A percentile compares a stretch with the other conserved stretches of the same genome.
Evolutionary conservation across 2,113 vertebrate species (phyloP).

Genomic region (Larimichthys crocea): DNA sequence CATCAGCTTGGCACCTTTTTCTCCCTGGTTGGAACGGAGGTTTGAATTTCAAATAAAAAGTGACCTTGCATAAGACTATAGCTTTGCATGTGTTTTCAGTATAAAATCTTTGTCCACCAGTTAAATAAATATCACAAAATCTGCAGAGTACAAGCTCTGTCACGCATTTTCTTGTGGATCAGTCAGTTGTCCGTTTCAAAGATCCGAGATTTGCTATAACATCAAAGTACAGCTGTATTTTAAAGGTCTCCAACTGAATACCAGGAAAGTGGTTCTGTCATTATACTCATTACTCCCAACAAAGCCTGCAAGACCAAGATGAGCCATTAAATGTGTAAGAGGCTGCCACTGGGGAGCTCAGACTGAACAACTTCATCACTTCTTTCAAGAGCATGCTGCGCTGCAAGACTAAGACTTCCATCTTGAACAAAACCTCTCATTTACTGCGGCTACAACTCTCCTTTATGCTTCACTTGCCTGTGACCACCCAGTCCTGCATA

Average conservation of each 20-base stretch:
- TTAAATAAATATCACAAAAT: too few relatives aligned
- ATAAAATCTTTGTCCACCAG: too few relatives aligned
- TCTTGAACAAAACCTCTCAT: slow-evolving; percentile 52
- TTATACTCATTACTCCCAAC: slow-evolving; percentile 36
- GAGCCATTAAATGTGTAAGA: slow-evolving; percentile 17
- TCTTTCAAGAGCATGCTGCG: not conserved
- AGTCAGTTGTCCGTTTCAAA: not conserved
- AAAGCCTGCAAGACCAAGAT: slow-evolving; percentile 12
- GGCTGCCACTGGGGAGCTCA: slow-evolving; percentile 10
- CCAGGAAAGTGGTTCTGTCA: not conserved
- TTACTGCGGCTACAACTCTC: slow-evolving; percentile 29
- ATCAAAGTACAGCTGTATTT: slow-evolving; percentile 2
- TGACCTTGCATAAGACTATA: too few relatives aligned
- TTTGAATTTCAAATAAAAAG: not conserved
- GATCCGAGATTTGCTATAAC: not conserved
- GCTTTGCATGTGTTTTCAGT: too few relatives aligned
- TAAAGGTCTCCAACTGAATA: slow-evolving; percentile 8
- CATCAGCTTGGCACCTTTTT: too few relatives aligned
- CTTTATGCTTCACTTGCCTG: slow-evolving; percentile 31
- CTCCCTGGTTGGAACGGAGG: too few relatives aligned
- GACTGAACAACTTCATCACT: slow-evolving; percentile 39
- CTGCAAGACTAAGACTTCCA: slow-evolving; percentile 17
- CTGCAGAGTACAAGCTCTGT: not conserved
- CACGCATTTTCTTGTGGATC: not conserved
- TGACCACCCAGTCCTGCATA: slow-evolving; percentile 47